These are phyloP conservation scores for Maconellicoccus hirsutus DNA, from an alignment of 1,140 invertebrate species.

Conservation along the genomic window DNA sequence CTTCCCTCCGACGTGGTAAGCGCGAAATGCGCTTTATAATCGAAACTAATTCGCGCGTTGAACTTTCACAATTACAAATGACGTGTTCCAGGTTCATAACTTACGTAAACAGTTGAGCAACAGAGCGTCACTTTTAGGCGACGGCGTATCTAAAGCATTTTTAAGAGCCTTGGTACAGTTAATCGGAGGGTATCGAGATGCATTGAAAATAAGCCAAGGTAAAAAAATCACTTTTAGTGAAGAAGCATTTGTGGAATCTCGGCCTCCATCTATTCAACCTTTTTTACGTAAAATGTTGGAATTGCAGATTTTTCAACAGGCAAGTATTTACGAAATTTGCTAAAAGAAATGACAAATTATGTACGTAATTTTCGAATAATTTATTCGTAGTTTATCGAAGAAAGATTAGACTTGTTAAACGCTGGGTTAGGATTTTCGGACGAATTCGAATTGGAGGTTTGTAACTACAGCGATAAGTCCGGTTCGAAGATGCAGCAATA, in stretches of 20 bases:
- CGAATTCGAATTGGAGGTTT: constrained; percentile 85
- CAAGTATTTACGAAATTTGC: no score
- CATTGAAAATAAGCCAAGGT: constrained; percentile 64
- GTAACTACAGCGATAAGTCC: constrained; percentile 69
- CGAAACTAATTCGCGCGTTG: no score
- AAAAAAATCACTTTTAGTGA: constrained; percentile 74
- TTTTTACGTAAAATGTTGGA: constrained; percentile 83
- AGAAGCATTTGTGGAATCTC: constrained; percentile 72
- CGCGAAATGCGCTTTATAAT: no score
- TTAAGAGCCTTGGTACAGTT: constrained; percentile 76
- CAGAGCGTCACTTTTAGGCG: constrained; percentile 58
- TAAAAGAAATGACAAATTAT: no score
- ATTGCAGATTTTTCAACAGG: constrained; percentile 89
- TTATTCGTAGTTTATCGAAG: constrained; percentile 72
- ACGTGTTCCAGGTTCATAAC: constrained; percentile 44
- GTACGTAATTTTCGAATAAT: not conserved
- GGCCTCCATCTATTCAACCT: constrained; percentile 67
- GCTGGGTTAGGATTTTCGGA: constrained; percentile 80
- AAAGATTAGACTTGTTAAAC: constrained; percentile 78
- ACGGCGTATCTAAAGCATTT: constrained; percentile 82
- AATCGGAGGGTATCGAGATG: constrained; percentile 88
- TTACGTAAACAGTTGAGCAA: constrained; percentile 59
- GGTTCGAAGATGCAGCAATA: constrained; percentile 65
- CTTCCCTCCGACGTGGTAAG: constrained; percentile 70
- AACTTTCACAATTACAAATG: no score